Percentiles rank a stretch among this genome's conserved stretches.
Evolutionary conservation across 1,140 invertebrate species (phyloP).

Genomic region (Ylistrum balloti): DNA sequence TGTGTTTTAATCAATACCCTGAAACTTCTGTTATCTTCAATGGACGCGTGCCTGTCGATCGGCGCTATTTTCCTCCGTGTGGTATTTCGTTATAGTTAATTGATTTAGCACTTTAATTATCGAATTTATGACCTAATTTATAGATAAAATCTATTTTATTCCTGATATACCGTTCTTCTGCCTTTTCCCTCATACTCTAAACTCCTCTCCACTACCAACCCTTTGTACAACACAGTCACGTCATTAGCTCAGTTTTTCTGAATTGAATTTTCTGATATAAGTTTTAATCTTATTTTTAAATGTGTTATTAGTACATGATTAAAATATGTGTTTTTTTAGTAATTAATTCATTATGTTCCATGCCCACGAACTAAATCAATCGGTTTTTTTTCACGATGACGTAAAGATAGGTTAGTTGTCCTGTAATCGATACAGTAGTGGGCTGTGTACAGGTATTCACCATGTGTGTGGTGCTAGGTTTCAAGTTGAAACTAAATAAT

Average conservation of each 20-base stretch:
- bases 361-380: background rate
- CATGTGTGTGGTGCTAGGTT: slow-evolving; percentile 16
- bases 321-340: background rate
- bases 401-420: background rate
- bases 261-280: background rate
- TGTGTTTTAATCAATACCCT: background rate
- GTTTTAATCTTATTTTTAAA: background rate
- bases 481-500: slow-evolving; percentile 24
- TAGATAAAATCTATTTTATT: background rate
- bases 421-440: background rate
- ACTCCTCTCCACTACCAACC: too few relatives aligned
- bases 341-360: background rate
- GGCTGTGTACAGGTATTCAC: background rate
- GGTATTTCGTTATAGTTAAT: background rate
- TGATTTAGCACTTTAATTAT: background rate
- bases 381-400: background rate
- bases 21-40: background rate
- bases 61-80: background rate
- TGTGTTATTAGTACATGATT: background rate
- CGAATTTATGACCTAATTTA: background rate
- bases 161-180: background rate
- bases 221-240: too few relatives aligned
- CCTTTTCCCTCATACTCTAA: background rate
- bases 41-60: background rate
- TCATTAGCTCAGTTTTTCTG: too few relatives aligned